Conservation (phyloP, 2,888 invertebrate species). For the Dione vanillae region DNA sequence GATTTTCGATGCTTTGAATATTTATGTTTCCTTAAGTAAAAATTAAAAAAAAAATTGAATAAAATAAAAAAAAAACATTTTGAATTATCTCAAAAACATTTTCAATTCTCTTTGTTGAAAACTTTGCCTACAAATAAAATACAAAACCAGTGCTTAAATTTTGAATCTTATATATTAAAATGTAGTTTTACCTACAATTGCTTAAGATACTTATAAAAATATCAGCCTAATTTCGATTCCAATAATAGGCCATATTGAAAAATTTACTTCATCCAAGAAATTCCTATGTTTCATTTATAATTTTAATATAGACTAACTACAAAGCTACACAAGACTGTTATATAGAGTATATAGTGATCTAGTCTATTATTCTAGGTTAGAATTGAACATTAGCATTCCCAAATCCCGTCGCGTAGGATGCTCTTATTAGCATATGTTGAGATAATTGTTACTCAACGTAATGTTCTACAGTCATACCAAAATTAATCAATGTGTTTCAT, state of each 20-base stretch:
- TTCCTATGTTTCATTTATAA: too few species aligned
- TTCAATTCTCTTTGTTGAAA: too few species aligned
- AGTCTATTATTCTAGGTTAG: constrained; percentile 27
- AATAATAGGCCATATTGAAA: too few species aligned
- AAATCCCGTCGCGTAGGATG: constrained; percentile 32
- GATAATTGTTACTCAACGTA: constrained; percentile 28
- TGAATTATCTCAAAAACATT: too few species aligned
- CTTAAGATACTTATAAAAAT: not conserved
- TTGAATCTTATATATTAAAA: too few species aligned
- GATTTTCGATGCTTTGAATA: too few species aligned
- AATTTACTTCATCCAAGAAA: not conserved
- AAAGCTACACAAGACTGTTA: not conserved
- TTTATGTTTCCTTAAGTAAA: too few species aligned
- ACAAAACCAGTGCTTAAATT: too few species aligned
- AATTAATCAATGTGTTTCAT: constrained; percentile 20
- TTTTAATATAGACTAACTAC: not conserved
- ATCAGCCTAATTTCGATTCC: not conserved
- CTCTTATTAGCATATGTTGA: constrained; percentile 35
- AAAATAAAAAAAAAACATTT: too few species aligned
- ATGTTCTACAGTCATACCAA: constrained; percentile 15
- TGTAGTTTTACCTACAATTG: too few species aligned
- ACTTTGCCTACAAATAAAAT: too few species aligned
- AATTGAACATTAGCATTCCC: constrained; percentile 27
- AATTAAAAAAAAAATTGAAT: too few species aligned
- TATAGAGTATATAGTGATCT: constrained; percentile 3